Conservation (phyloP, 2,113 vertebrate species). For the Otus sunia region DNA sequence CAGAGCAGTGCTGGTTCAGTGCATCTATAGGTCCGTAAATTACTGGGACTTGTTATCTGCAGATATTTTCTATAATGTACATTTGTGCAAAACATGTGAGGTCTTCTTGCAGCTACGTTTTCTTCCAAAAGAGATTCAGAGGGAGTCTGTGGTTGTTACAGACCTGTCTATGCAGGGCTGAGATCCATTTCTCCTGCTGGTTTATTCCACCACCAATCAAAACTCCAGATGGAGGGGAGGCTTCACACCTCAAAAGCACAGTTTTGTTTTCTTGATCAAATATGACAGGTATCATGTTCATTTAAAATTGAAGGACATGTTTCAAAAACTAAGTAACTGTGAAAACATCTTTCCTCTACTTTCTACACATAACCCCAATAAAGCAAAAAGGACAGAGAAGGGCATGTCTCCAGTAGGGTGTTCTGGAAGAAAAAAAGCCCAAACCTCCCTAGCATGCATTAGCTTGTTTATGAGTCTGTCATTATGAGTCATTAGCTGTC, state of each 20-base stretch:
- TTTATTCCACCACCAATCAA: not conserved
- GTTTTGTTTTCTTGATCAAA: not conserved
- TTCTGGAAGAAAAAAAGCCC: not conserved
- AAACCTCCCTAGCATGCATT: not conserved
- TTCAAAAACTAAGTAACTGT: not conserved
- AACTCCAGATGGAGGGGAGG: conserved; percentile 33
- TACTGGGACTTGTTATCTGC: not conserved
- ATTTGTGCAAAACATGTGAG: conserved; percentile 1
- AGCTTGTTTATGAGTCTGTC: not conserved
- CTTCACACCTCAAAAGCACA: not conserved
- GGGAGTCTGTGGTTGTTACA: not conserved
- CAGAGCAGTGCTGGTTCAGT: not conserved
- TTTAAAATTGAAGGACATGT: not conserved
- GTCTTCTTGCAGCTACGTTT: not conserved
- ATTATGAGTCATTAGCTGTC: not conserved
- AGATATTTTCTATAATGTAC: not conserved
- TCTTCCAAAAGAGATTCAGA: not conserved
- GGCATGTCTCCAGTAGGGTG: not conserved
- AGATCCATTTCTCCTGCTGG: conserved; percentile 20
- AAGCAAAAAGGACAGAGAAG: not conserved
- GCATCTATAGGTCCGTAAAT: not conserved
- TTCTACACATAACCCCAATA: not conserved
- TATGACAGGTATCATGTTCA: not conserved
- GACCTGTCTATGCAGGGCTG: not conserved
- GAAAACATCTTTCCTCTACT: not conserved